phyloP scores from a whole-genome alignment of 2,888 invertebrate species.

The Calameuta filiformis region DNA sequence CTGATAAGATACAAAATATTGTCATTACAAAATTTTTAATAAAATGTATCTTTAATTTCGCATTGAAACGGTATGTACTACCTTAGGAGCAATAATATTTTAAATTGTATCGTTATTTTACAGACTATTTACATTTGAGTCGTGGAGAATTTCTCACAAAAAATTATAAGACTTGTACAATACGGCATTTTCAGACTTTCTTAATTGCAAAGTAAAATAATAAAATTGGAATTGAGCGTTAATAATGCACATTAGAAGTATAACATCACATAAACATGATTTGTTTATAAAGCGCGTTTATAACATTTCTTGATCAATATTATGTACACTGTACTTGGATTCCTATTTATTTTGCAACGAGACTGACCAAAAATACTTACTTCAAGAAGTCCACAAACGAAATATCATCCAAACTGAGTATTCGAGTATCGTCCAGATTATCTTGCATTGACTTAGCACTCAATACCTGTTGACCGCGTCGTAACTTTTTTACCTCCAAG shows the following conservation, averaged over 20 bases:
- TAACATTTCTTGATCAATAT: not conserved
- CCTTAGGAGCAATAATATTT: not conserved
- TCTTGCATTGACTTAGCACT: conserved; percentile 41
- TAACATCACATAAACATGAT: not conserved
- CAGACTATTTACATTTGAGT: not conserved
- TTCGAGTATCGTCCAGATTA: conserved; percentile 37
- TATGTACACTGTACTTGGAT: not conserved
- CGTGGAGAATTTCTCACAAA: not conserved
- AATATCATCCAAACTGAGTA: conserved; percentile 52
- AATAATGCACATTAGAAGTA: not conserved
- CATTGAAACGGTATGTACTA: not conserved
- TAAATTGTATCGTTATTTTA: not conserved
- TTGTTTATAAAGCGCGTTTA: not conserved
- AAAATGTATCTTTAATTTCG: not conserved
- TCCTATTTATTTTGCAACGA: not conserved
- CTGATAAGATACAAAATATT: not conserved
- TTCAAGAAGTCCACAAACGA: conserved; percentile 52
- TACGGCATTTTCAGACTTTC: not conserved
- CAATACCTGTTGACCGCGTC: conserved; percentile 34
- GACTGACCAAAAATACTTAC: conserved; percentile 17
- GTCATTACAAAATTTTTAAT: conserved; percentile 5
- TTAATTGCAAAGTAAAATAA: not conserved
- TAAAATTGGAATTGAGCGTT: not conserved
- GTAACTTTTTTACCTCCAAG: conserved; percentile 40
- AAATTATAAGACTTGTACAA: not conserved